Conservation (phyloP, 1,140 invertebrate species). For the Lamellibrachia luymesi region DNA sequence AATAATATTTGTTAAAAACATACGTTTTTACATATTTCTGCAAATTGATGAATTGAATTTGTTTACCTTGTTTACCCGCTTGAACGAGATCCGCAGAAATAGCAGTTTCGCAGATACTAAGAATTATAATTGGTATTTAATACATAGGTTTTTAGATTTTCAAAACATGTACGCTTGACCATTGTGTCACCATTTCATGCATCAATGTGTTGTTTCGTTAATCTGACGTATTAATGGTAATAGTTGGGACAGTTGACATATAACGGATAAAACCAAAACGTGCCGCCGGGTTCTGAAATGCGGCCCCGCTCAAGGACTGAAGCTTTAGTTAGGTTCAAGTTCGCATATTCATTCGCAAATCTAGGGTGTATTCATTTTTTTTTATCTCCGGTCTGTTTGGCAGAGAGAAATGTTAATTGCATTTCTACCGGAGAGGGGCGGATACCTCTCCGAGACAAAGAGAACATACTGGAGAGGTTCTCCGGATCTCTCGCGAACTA, state of each 20-base stretch:
- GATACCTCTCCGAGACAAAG: too few relatives aligned
- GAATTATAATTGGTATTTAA: not conserved
- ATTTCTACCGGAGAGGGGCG: too few relatives aligned
- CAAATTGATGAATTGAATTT: not conserved
- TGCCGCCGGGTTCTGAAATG: not conserved
- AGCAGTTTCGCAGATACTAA: not conserved
- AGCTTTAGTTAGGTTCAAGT: not conserved
- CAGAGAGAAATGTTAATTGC: too few relatives aligned
- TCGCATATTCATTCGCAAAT: too few relatives aligned
- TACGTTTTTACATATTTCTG: not conserved
- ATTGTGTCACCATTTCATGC: not conserved
- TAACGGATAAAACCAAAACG: not conserved
- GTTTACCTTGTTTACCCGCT: constrained; percentile 4
- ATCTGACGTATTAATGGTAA: not conserved
- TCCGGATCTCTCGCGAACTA: too few relatives aligned
- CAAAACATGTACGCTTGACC: not conserved
- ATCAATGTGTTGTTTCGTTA: not conserved
- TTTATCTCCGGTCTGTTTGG: too few relatives aligned
- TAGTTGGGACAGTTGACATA: not conserved
- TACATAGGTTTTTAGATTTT: not conserved
- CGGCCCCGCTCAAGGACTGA: not conserved
- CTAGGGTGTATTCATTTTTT: too few relatives aligned
- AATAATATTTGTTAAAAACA: not conserved
- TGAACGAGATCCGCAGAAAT: not conserved
- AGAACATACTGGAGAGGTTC: too few relatives aligned